A percentile compares a stretch with the other conserved stretches of the same genome.
Evolutionary conservation across 2,888 invertebrate genomes (phyloP).

Genomic region (Sepiola atlantica): DNA sequence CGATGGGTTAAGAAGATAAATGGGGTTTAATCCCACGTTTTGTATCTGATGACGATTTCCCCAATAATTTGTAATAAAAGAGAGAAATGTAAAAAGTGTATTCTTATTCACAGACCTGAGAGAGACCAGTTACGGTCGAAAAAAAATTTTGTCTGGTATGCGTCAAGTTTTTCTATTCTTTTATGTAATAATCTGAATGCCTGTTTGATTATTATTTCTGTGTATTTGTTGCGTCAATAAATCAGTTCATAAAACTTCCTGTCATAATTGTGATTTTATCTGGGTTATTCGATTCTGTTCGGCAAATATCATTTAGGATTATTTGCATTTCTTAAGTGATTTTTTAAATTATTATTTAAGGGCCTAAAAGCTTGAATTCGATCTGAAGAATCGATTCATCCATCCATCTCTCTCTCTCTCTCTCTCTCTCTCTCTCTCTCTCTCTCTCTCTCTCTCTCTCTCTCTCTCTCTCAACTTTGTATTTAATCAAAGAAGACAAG

Average conservation of each 20-base stretch:
- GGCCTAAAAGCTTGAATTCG: neutral
- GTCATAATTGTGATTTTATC: neutral
- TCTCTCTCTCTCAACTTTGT: neutral
- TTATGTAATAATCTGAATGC: neutral
- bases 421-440: too few relatives aligned
- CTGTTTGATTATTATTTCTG: neutral
- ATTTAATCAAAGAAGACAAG: neutral
- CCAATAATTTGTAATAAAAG: too few relatives aligned
- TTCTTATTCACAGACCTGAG: too few relatives aligned
- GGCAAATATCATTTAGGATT: neutral
- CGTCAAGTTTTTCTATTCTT: neutral
- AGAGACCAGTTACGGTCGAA: too few relatives aligned
- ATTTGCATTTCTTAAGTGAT: neutral
- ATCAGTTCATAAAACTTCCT: neutral
- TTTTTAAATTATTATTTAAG: neutral
- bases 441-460: neutral
- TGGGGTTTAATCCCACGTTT: neutral
- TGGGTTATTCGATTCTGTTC: neutral
- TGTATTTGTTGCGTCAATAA: neutral
- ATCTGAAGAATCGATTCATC: too few relatives aligned
- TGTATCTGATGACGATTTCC: too few relatives aligned
- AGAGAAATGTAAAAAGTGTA: too few relatives aligned
- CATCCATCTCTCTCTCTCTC: too few relatives aligned
- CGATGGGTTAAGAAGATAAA: neutral
- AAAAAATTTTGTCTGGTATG: too few relatives aligned